These are phyloP conservation scores for Brachyhypopomus occidentalis DNA, from an alignment of 2,113 vertebrate genomes.

Conservation along the genomic window DNA sequence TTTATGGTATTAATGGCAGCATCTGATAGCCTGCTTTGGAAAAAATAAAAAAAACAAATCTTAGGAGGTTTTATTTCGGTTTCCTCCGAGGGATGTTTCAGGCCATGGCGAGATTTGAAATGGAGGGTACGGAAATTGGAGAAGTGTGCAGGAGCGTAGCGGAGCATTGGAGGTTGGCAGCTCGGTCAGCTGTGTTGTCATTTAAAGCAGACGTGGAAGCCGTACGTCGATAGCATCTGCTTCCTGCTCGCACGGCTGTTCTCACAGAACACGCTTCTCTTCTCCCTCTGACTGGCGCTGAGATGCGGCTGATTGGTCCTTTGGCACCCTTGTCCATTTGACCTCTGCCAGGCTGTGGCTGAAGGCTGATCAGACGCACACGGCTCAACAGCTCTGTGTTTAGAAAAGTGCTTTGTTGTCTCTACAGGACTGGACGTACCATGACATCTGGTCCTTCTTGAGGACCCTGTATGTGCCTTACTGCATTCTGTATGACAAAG, in stretches of 20 bases:
- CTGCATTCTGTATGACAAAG: slow-evolving; percentile 94
- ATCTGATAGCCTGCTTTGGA: background rate
- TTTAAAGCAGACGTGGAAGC: background rate
- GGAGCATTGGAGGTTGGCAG: background rate
- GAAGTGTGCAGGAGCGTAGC: background rate
- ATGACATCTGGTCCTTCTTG: slow-evolving; percentile 93
- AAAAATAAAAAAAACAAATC: slow-evolving; percentile 1
- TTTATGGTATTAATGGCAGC: background rate
- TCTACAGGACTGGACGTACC: slow-evolving; percentile 92
- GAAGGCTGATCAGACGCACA: no score
- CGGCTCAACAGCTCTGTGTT: no score
- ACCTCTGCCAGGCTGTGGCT: no score
- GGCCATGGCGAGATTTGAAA: background rate
- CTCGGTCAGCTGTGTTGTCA: background rate
- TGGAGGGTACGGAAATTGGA: background rate
- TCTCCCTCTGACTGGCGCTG: no score
- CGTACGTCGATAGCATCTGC: background rate
- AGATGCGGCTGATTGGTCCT: no score
- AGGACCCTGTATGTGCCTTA: slow-evolving; percentile 89
- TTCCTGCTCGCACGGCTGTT: no score
- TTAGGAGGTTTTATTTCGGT: background rate
- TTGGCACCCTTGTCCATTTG: no score
- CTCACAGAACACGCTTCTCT: no score
- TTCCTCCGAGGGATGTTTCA: background rate
- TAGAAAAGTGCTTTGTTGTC: background rate